Conservation (phyloP, 2,888 invertebrate genomes). For the Psylliodes chrysocephalus region DNA sequence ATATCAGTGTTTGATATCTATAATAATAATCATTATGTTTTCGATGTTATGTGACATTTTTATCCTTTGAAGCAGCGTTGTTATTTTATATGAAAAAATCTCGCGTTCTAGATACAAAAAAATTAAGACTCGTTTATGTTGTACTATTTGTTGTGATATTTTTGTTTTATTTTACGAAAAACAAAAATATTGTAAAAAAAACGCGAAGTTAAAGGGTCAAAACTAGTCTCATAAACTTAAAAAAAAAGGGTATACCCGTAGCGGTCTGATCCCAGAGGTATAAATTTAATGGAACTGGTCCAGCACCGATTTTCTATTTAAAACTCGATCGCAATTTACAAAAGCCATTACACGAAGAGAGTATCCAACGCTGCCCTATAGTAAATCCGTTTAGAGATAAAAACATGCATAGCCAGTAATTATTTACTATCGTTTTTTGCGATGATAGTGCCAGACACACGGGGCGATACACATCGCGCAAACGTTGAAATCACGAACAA, state of each 20-base stretch:
- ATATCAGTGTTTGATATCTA: no score
- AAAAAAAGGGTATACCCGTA: no score
- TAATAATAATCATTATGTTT: no score
- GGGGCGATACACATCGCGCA: slow-evolving; percentile 33
- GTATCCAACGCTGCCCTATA: slow-evolving; percentile 20
- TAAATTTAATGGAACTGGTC: slow-evolving; percentile 12
- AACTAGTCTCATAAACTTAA: background rate
- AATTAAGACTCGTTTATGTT: no score
- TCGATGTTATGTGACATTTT: no score
- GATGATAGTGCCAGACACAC: slow-evolving; percentile 33
- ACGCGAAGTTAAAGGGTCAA: background rate
- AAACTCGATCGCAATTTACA: slow-evolving; percentile 13
- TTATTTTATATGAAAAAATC: no score
- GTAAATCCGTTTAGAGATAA: slow-evolving; percentile 29
- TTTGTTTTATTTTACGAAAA: no score
- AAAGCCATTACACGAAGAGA: slow-evolving; percentile 20
- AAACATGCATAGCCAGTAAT: slow-evolving; percentile 30
- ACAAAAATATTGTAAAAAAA: no score
- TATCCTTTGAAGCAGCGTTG: no score
- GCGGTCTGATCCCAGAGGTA: background rate
- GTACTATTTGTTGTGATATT: no score
- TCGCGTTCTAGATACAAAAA: no score
- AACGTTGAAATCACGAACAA: slow-evolving; percentile 43
- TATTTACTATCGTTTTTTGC: slow-evolving; percentile 32
- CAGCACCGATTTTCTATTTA: slow-evolving; percentile 20